phyloP scores from a whole-genome alignment of 2,888 invertebrate genomes.

The Brachyptera risi region DNA sequence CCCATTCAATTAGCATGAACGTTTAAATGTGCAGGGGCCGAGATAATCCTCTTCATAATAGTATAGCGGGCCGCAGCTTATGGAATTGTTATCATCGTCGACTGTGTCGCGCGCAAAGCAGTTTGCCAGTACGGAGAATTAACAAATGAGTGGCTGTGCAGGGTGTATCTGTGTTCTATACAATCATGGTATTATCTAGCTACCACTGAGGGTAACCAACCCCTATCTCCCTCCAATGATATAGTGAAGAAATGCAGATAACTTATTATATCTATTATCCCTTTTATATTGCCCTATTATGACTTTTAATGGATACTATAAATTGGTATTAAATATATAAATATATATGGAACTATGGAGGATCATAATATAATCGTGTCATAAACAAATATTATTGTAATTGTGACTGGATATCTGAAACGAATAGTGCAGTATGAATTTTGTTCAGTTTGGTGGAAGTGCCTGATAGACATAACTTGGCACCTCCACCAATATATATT shows the following conservation, averaged over 20 bases:
- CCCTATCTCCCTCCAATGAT: not conserved
- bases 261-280: constrained; percentile 11
- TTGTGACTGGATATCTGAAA: no score
- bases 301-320: constrained; percentile 5
- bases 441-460: no score
- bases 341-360: no score
- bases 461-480: no score
- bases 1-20: constrained; percentile 35
- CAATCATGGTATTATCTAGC: constrained; percentile 26
- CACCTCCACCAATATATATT: no score
- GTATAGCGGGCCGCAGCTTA: constrained; percentile 29
- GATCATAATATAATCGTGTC: no score
- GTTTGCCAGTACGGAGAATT: constrained; percentile 23
- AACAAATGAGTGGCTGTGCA: constrained; percentile 30
- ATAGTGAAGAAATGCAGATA: not conserved
- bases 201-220: constrained; percentile 24
- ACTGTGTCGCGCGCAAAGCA: not conserved
- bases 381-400: no score
- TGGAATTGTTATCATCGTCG: constrained; percentile 33
- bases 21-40: constrained; percentile 32
- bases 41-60: constrained; percentile 33
- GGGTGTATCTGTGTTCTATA: constrained; percentile 28
- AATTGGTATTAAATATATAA: constrained; percentile 7
- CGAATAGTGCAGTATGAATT: no score
- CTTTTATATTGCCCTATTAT: constrained; percentile 5